Evolutionary conservation across 2,888 invertebrate genomes (phyloP), one percentile per base, ranked within the genome.

Genomic region (Ellobium chinense): DNA sequence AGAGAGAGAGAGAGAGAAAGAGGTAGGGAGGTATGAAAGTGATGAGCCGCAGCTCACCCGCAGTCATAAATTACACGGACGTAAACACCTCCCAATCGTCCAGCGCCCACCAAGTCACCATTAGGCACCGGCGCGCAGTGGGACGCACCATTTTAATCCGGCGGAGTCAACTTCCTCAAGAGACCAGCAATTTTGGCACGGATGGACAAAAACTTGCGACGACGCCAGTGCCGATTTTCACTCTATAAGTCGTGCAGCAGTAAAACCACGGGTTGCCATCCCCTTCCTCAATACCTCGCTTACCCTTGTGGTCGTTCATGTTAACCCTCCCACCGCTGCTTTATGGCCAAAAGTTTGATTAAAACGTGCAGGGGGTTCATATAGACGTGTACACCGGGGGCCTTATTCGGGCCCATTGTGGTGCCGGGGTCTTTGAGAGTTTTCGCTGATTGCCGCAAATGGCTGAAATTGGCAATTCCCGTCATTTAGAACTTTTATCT

Each of bases 181-280:
- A 36, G 58, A 27, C 34, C 29, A 72, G 12, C 37, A 36, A 31
- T 60, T 72, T 21, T 3, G 27, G 12, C 24, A 9, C 2, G 0
- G 36, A 36, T 72, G 27, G 18, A 46, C 58, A 46, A 29, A 34
- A 72, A 60, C n/a, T 29, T 56, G 56, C n/a, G 37, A 2, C 14
- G 60, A 56, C 72, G 27, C 36, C 14, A 1, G 58, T 18, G 46
- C 46, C 46, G 46, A 18, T 46, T 60, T 72, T 9, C 12, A 5
- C n/a, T 58, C 14, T 58, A 9, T 31, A 36, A 12, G 58, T 18
- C 60, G 2, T 36, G 21, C 21, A 24, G 27, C 58, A 56, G 72
- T 72, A 72, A 72, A 70, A 72, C 72, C 36, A 24, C 72, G 36
- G 72, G 72, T 12, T 34, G 18, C n/a, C 72, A 29, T 36, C 72